Evolutionary conservation across 2,113 vertebrate genomes (phyloP).

Genomic region (Salminus brasiliensis): DNA sequence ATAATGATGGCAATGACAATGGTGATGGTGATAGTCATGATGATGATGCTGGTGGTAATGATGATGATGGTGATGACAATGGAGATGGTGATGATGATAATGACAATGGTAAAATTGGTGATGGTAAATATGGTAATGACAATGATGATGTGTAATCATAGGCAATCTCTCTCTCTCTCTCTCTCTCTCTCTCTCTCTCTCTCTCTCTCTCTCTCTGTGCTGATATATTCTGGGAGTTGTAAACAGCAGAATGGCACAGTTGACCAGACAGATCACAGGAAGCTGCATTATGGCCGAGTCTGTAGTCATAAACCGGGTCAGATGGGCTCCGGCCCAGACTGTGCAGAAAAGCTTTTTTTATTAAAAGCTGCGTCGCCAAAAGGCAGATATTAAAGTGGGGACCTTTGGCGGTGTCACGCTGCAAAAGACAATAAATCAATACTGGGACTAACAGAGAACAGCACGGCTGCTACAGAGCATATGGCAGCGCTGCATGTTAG

Average conservation of each 20-base stretch:
- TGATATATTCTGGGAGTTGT: background rate
- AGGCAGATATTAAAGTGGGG: constrained; percentile 24
- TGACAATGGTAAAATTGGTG: too few relatives aligned
- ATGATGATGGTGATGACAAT: too few relatives aligned
- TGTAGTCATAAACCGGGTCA: background rate
- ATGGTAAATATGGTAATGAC: too few relatives aligned
- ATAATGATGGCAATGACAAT: too few relatives aligned
- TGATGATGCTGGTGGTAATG: too few relatives aligned
- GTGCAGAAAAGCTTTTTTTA: constrained; percentile 7
- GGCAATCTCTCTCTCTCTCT: background rate
- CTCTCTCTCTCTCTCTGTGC: background rate
- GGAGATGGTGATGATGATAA: too few relatives aligned
- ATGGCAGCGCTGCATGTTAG: constrained; percentile 51
- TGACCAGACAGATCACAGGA: background rate
- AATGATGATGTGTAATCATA: too few relatives aligned
- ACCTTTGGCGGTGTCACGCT: constrained; percentile 28
- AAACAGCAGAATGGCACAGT: background rate
- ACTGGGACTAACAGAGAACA: constrained; percentile 20
- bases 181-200: background rate
- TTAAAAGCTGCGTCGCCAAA: constrained; percentile 18
- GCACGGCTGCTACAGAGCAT: constrained; percentile 51
- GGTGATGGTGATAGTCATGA: too few relatives aligned
- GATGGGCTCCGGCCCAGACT: background rate
- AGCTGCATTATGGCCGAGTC: background rate
- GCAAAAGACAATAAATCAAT: constrained; percentile 25